These are phyloP conservation scores for Arvicanthis niloticus DNA, from an alignment of 2,113 vertebrate genomes.

Conservation along the genomic window DNA sequence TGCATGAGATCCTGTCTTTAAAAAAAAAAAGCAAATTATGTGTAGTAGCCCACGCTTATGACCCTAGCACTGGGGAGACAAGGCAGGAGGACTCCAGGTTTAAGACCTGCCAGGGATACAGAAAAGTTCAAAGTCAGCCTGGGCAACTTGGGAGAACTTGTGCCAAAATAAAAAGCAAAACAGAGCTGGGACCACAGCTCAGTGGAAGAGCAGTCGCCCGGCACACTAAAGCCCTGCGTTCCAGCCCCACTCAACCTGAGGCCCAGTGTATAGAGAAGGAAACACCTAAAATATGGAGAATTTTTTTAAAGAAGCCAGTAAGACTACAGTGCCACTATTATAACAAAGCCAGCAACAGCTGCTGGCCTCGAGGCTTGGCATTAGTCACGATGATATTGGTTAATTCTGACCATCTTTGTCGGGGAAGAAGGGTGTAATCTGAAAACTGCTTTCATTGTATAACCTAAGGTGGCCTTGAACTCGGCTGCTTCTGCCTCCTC, in stretches of 20 bases:
- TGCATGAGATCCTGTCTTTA: not conserved
- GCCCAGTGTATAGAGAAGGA: not conserved
- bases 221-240: too few species aligned
- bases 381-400: not conserved
- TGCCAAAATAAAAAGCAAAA: not conserved
- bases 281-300: not conserved
- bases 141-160: not conserved
- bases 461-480: not conserved
- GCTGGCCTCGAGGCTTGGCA: not conserved
- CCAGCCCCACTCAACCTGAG: not conserved
- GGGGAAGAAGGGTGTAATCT: not conserved
- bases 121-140: not conserved
- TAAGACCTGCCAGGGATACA: too few species aligned
- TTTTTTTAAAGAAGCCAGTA: not conserved
- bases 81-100: not conserved
- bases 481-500: not conserved
- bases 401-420: not conserved
- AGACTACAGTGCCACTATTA: not conserved
- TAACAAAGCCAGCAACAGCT: not conserved
- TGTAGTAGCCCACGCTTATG: not conserved
- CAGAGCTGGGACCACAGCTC: not conserved
- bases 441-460: not conserved
- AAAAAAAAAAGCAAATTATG: not conserved
- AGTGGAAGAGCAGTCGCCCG: too few species aligned
- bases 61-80: not conserved